A percentile compares a stretch with the other conserved stretches of the same genome.
phyloP scores from a whole-genome alignment of 2,113 vertebrate species.

The Ammodytes marinus region DNA sequence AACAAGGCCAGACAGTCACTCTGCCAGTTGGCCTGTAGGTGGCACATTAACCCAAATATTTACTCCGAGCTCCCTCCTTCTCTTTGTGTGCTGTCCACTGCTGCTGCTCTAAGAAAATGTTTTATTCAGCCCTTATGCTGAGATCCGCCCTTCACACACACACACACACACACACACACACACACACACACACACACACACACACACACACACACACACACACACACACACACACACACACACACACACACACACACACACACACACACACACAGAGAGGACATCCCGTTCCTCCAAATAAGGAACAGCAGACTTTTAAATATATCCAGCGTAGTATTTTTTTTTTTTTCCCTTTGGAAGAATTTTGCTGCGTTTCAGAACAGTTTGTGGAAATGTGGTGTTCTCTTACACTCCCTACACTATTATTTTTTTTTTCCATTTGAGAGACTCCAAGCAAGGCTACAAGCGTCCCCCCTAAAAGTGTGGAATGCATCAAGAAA shows the following conservation, averaged over 20 bases:
- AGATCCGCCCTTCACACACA: slow-evolving; percentile 10
- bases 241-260: background rate
- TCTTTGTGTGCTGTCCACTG: slow-evolving; percentile 11
- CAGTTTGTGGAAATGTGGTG: slow-evolving; percentile 6
- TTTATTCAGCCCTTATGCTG: slow-evolving; percentile 3
- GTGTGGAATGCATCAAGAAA: background rate
- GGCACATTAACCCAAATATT: slow-evolving; percentile 76
- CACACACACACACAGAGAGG: background rate
- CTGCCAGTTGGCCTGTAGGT: slow-evolving; percentile 72
- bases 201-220: background rate
- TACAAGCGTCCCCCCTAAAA: slow-evolving; percentile 12
- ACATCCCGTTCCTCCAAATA: background rate
- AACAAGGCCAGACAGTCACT: slow-evolving; percentile 46
- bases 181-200: background rate
- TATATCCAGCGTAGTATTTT: background rate
- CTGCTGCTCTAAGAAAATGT: slow-evolving; percentile 36
- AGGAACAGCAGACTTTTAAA: slow-evolving; percentile 4
- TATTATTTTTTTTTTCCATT: slow-evolving; percentile 19
- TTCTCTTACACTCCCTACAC: background rate
- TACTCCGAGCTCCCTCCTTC: background rate
- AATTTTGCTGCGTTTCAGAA: background rate
- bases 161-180: background rate
- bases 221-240: background rate
- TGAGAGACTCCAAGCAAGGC: slow-evolving; percentile 25
- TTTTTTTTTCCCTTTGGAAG: too few relatives aligned